These are phyloP conservation scores for Temnothorax unifasciatus DNA, from an alignment of 2,888 invertebrate species.

Conservation along the genomic window DNA sequence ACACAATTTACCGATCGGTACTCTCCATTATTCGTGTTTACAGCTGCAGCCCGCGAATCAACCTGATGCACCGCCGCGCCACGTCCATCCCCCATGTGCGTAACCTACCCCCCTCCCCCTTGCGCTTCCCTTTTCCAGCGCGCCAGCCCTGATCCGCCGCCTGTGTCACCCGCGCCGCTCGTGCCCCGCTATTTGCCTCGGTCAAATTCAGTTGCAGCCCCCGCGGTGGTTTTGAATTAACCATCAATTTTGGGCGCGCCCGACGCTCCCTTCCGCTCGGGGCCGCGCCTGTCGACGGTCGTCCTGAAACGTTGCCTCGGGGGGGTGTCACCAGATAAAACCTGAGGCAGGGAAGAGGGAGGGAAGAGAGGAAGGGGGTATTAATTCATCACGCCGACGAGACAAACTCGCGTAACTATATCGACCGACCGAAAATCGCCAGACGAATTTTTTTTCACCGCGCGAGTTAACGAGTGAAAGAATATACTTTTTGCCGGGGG, in stretches of 20 bases:
- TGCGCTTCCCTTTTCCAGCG: constrained; percentile 5
- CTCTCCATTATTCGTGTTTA: constrained; percentile 84
- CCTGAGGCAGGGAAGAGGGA: neutral
- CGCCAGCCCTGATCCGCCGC: neutral
- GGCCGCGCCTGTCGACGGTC: constrained; percentile 35
- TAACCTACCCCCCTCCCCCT: neutral
- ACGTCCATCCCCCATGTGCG: constrained; percentile 10
- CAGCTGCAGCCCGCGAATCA: constrained; percentile 82
- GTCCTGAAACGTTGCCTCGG: constrained; percentile 45
- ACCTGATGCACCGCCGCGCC: constrained; percentile 68
- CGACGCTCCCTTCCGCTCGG: constrained; percentile 68
- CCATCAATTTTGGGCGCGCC: constrained; percentile 81
- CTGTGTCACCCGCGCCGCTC: constrained; percentile 8
- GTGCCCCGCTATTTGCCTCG: constrained; percentile 79
- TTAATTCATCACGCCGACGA: constrained; percentile 60
- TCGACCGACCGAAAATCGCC: neutral
- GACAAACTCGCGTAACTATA: neutral
- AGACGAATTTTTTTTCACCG: neutral
- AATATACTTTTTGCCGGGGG: neutral
- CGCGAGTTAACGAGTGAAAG: neutral
- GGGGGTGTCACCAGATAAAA: constrained; percentile 53
- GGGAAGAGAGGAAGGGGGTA: neutral
- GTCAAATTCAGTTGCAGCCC: constrained; percentile 80
- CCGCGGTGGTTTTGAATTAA: constrained; percentile 82
- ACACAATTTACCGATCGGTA: constrained; percentile 83